These are phyloP conservation scores for Ornithoptera alexandrae DNA, from an alignment of 2,888 invertebrate species.

Conservation along the genomic window DNA sequence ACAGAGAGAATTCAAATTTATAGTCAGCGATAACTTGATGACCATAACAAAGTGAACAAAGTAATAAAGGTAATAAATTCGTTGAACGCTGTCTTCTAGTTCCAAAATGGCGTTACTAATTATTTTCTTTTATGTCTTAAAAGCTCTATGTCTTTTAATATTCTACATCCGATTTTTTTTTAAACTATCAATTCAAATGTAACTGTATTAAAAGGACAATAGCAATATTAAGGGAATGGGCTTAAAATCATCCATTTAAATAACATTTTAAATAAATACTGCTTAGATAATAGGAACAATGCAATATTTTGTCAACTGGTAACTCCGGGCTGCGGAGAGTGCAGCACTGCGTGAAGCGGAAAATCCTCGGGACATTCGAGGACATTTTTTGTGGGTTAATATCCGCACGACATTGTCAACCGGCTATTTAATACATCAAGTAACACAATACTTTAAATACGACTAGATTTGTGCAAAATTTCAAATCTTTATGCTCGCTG, in stretches of 20 bases:
- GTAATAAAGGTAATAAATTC: constrained; percentile 74
- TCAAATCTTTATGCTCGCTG: constrained; percentile 74
- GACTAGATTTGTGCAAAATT: constrained; percentile 79
- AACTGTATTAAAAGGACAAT: constrained; percentile 70
- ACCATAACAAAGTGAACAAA: constrained; percentile 73
- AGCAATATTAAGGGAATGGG: constrained; percentile 68
- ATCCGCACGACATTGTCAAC: constrained; percentile 79
- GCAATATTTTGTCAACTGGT: constrained; percentile 80
- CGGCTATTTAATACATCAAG: constrained; percentile 78
- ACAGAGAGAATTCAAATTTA: constrained; percentile 77
- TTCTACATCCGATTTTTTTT: constrained; percentile 20
- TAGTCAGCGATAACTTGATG: constrained; percentile 72
- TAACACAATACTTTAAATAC: constrained; percentile 79
- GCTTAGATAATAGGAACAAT: constrained; percentile 78
- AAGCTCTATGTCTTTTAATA: constrained; percentile 22
- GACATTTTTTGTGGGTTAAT: constrained; percentile 79
- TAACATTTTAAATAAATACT: constrained; percentile 80
- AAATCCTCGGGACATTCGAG: constrained; percentile 79
- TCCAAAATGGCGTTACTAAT: constrained; percentile 37
- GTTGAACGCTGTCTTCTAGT: constrained; percentile 53
- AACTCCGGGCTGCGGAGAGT: constrained; percentile 71
- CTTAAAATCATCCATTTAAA: constrained; percentile 80
- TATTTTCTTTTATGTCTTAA: constrained; percentile 33
- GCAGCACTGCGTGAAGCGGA: constrained; percentile 78
- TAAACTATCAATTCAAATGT: constrained; percentile 40